phyloP scores from a whole-genome alignment of 2,797 vertebrate species.

The Anas acuta region DNA sequence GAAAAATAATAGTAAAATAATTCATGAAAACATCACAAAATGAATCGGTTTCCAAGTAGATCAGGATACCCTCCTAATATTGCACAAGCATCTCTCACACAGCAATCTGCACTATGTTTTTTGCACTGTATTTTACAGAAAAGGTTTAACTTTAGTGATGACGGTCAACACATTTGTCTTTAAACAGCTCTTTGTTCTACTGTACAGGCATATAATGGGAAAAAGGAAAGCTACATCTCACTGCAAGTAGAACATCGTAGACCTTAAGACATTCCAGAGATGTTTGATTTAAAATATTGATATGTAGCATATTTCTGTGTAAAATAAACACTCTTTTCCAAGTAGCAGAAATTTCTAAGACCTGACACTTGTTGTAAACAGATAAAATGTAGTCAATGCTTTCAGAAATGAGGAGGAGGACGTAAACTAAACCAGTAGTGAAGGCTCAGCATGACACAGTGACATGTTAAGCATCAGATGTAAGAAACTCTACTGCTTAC shows the following conservation, averaged over 20 bases:
- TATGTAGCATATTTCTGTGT: background rate
- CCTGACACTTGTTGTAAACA: background rate
- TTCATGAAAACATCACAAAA: background rate
- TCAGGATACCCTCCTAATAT: background rate
- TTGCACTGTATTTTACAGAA: constrained; percentile 35
- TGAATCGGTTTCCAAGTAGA: background rate
- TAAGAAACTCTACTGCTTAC: background rate
- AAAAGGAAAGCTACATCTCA: constrained; percentile 35
- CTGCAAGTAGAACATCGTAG: background rate
- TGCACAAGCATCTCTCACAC: background rate
- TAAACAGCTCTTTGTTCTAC: background rate
- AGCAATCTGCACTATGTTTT: background rate
- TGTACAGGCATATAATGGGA: background rate
- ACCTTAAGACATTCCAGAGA: background rate
- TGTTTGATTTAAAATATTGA: background rate
- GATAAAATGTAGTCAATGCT: background rate
- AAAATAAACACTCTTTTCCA: background rate
- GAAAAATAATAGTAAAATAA: background rate
- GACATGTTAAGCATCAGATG: background rate
- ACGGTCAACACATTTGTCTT: background rate
- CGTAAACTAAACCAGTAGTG: background rate
- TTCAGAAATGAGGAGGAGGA: background rate
- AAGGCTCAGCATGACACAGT: rapidly evolving
- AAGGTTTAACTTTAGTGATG: background rate
- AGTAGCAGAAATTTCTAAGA: background rate